These are phyloP conservation scores for Trinectes maculatus DNA, from an alignment of 2,113 vertebrate genomes.

Conservation along the genomic window DNA sequence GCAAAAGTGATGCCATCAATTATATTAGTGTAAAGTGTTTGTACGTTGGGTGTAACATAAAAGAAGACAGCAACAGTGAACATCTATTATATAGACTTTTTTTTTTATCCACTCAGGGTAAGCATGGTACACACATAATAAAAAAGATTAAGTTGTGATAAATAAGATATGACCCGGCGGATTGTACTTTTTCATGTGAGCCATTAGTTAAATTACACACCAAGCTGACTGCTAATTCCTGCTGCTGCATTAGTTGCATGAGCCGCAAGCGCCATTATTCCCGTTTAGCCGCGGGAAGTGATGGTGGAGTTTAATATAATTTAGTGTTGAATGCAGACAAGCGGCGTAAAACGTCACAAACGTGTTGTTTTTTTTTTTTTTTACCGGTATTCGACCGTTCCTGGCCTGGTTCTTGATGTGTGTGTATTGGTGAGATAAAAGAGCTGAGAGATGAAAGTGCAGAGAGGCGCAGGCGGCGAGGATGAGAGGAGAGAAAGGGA, in stretches of 20 bases:
- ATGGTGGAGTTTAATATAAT: conserved; percentile 60
- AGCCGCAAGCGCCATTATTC: conserved; percentile 40
- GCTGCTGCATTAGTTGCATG: conserved; percentile 42
- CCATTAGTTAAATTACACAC: conserved; percentile 51
- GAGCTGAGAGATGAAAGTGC: conserved; percentile 71
- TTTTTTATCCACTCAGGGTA: conserved; percentile 5
- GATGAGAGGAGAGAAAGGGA: conserved; percentile 33
- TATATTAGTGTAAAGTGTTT: conserved; percentile 41
- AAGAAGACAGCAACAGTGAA: conserved; percentile 12
- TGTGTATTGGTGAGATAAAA: conserved; percentile 74
- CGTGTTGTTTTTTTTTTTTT: conserved; percentile 28
- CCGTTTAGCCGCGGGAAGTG: conserved; percentile 38
- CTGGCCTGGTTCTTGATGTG: conserved; percentile 38
- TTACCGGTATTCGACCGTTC: conserved; percentile 48
- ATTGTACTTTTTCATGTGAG: conserved; percentile 38
- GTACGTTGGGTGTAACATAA: conserved; percentile 5
- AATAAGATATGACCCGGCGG: conserved; percentile 27
- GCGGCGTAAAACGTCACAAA: conserved; percentile 63
- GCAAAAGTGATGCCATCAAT: conserved; percentile 62
- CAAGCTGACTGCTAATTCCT: conserved; percentile 44
- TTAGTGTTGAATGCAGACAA: conserved; percentile 52
- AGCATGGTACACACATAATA: conserved; percentile 4
- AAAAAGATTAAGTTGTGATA: conserved; percentile 8
- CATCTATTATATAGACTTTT: not conserved
- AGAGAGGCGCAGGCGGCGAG: conserved; percentile 54